Base-by-base conservation (phyloP, 2,888 invertebrate genomes). In the Zygothrica quintamaculata region DNA sequence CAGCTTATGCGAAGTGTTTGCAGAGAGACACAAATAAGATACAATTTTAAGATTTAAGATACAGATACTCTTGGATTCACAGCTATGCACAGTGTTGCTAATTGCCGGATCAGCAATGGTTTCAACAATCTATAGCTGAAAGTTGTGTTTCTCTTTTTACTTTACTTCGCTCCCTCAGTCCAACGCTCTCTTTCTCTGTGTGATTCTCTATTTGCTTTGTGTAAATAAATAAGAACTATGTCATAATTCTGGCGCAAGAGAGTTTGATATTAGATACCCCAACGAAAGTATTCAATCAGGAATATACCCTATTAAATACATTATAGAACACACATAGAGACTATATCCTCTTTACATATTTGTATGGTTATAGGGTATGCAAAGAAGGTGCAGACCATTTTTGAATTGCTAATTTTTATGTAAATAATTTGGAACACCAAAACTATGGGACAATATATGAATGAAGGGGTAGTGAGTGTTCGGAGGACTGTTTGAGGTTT, bases 391-490 rank as follows among this genome's bases (percentile, higher is more conserved):
- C 42, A 22, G 37, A 29, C 33, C 57, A 47, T 52, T 68, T 78
- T 71, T 51, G 64, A 74, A 78, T 84, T 81, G 82, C 78, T 81
- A 80, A 84, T 80, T 73, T 80, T 42, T 70, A 78, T 84, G 84
- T 65, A 84, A 81, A 84, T 84, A 75, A 75, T 72, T 72, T 60
- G 46, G 37, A 56, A 61, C 34, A 74, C 59, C 77, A 65, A 62
- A 42, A 50, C 22, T 18, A n/a, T 8, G 36, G 40, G 12, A 7
- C 22, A 42, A 39, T n/a, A 25, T n/a, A n/a, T n/a, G n/a, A n/a
- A n/a, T n/a, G n/a, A n/a, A n/a, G n/a, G 29, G 16, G 13, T 47
- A 31, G 29, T 29, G 50, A 50, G 31, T 22, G 9, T 37, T 26
- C 13, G 48, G 26, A 53, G 44, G 44, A 46, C 44, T n/a, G 11